A percentile compares a stretch with the other conserved stretches of the same genome.
These are phyloP conservation scores for Latrodectus geometricus DNA, from an alignment of 1,140 invertebrate genomes.

Conservation along the genomic window DNA sequence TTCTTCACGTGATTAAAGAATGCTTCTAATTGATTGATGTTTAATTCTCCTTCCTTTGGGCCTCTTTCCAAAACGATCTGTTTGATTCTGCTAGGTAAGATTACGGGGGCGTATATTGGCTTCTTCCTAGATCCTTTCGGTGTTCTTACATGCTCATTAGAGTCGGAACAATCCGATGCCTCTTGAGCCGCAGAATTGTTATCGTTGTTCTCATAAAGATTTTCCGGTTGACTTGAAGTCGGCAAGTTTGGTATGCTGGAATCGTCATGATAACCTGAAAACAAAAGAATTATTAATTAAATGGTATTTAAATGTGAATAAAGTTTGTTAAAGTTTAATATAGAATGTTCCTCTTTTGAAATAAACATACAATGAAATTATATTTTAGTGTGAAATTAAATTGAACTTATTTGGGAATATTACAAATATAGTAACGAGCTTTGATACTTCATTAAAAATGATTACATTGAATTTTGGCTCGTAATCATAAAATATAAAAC, in stretches of 20 bases:
- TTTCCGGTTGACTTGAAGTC: neutral
- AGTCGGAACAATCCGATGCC: neutral
- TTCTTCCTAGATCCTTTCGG: neutral
- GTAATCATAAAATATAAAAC: no score
- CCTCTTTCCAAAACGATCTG: neutral
- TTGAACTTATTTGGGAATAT: no score
- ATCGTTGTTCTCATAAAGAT: neutral
- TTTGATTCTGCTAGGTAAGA: conserved; percentile 5
- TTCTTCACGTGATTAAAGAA: conserved; percentile 39
- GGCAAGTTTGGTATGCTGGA: neutral
- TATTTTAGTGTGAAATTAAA: no score
- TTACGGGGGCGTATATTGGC: neutral
- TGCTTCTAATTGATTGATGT: neutral
- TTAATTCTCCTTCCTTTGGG: neutral
- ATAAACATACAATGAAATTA: no score
- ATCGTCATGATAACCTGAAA: neutral
- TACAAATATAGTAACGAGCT: no score
- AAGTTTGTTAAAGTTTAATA: no score
- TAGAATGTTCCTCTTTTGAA: no score
- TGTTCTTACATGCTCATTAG: neutral
- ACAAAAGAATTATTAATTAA: neutral
- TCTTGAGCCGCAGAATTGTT: neutral
- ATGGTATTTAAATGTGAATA: no score
- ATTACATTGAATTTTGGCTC: no score
- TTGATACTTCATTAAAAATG: no score